phyloP scores from a whole-genome alignment of 2,888 invertebrate genomes.

The Nezara viridula region DNA sequence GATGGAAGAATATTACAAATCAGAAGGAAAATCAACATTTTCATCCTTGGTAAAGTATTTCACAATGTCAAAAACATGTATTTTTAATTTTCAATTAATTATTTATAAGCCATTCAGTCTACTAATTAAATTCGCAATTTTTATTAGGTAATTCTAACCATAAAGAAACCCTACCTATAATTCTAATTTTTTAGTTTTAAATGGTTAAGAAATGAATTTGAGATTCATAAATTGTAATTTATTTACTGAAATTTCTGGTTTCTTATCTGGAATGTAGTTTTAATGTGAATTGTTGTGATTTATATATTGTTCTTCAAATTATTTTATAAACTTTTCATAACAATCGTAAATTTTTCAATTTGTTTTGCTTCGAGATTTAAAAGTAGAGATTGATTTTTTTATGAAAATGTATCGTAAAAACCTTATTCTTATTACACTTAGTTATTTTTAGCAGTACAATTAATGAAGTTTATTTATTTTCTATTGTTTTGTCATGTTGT shows the following conservation, averaged over 20 bases:
- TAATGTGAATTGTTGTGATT: background rate
- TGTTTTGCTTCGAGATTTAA: background rate
- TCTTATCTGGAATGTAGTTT: background rate
- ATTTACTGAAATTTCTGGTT: background rate
- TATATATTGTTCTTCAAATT: background rate
- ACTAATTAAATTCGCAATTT: too few species aligned
- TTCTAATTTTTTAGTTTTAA: background rate
- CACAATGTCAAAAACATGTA: too few species aligned
- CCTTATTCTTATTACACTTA: background rate
- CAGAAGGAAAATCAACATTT: constrained; percentile 69
- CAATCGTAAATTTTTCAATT: too few species aligned
- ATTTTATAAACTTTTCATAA: too few species aligned
- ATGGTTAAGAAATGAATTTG: background rate
- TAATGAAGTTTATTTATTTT: too few species aligned
- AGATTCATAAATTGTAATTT: background rate
- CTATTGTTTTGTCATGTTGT: background rate
- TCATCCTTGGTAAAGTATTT: constrained; percentile 67
- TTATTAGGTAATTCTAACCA: too few species aligned
- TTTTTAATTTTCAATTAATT: too few species aligned
- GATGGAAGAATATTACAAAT: constrained; percentile 68
- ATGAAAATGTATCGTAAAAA: too few species aligned
- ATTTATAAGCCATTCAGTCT: too few species aligned
- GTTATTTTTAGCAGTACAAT: too few species aligned
- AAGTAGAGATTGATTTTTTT: background rate
- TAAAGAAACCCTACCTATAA: too few species aligned